Base-by-base conservation (phyloP, 2,888 invertebrate genomes). In the Phaonia tiefii region DNA sequence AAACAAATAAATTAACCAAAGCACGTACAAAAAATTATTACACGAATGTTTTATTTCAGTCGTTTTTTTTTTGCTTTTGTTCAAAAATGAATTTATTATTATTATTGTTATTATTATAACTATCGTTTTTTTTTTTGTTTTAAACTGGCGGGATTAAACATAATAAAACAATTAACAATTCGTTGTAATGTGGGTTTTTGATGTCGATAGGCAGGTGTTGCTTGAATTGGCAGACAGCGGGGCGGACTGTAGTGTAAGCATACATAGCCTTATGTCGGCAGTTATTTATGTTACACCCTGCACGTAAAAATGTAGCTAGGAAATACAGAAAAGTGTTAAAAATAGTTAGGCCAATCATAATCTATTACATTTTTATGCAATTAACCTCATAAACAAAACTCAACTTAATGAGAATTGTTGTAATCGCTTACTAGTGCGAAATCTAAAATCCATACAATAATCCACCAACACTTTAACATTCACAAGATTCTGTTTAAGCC, bases 1-100 rank as follows among this genome's bases (percentile, higher is more conserved):
- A 51, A 20, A 22, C 2, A 63, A 58, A 70, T 74, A 56, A 78
- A 51, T 71, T 75, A 79, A 75, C 56, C 74, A 74, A 66, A 75
- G 70, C 79, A 79, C 79, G 79, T 75, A 49, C 17, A 44, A 44
- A 44, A 44, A 44, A 44, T 13, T 8, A 22, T 51, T n/a, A n/a
- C n/a, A n/a, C n/a, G n/a, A n/a, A n/a, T n/a, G n/a, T n/a, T 56
- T 11, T 56, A 44, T 44, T 8, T 58, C 15, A 31, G 31, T 22
- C 11, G 1, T 11, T 51, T 44, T 67, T 67, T 51, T 26, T 15
- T 26, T 26, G 15, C n/a, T 65, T 65, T 15, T 46, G 7, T 44
- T 42, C 11, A 11, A n/a, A n/a, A n/a, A n/a, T n/a, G n/a, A 42
- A 42, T 42, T 31, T 20, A 49, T 51, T 67, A 37, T 37, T 58